These are phyloP conservation scores for Coenonympha arcania DNA, from an alignment of 2,888 invertebrate genomes.

Conservation along the genomic window DNA sequence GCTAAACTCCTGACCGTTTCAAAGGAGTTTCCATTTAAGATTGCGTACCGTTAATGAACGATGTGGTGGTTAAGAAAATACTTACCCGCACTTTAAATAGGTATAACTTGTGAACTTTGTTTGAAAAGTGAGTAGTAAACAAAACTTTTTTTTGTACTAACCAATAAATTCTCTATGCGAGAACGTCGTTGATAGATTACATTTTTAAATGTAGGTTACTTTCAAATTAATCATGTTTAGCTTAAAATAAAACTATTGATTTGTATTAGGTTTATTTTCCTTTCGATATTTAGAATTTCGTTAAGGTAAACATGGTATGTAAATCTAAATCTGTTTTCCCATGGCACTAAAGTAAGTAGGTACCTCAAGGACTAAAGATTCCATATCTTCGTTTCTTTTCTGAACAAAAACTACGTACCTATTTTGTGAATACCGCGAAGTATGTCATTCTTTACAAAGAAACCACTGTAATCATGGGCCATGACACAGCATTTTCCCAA, in stretches of 20 bases:
- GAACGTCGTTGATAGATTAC: no score
- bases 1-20: conserved; percentile 3
- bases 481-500: conserved; percentile 11
- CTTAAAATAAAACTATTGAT: no score
- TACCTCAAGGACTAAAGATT: background rate
- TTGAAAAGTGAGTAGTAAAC: background rate
- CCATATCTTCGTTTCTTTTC: background rate
- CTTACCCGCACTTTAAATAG: background rate
- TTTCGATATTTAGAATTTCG: no score
- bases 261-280: no score
- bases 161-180: no score
- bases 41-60: conserved; percentile 4
- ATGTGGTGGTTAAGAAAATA: background rate
- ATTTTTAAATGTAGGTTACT: no score
- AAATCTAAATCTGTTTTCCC: no score
- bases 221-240: no score
- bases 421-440: conserved; percentile 1
- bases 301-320: no score
- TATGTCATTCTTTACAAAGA: conserved; percentile 16
- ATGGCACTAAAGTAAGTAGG: no score
- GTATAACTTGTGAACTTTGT: background rate
- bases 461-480: conserved; percentile 16
- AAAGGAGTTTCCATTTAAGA: conserved; percentile 9
- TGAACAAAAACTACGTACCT: background rate
- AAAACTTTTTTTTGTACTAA: background rate